Evolutionary conservation across 2,113 vertebrate genomes (phyloP).

Genomic region (Himantopus leucocephalus): DNA sequence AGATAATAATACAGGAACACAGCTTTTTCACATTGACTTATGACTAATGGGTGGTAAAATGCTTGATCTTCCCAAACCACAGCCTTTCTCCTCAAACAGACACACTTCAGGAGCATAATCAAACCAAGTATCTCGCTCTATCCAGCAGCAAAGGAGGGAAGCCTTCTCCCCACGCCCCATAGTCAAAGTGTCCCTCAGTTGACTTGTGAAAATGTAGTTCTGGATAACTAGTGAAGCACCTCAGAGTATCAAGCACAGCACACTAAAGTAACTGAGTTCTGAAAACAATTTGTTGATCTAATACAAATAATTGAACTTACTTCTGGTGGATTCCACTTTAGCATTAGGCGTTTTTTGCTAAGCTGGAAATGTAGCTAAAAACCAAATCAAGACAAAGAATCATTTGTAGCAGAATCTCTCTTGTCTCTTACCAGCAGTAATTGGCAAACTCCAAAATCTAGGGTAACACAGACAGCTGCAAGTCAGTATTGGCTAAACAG

Average conservation of each 20-base stretch:
- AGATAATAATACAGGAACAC: not conserved
- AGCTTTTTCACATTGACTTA: accelerated
- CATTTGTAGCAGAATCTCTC: not conserved
- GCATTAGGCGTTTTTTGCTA: not conserved
- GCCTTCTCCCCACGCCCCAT: not conserved
- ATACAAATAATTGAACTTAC: not conserved
- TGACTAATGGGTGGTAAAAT: not conserved
- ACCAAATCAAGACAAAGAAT: not conserved
- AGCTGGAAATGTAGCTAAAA: not conserved
- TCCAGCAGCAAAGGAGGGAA: not conserved
- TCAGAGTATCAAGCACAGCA: not conserved
- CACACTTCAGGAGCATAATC: not conserved
- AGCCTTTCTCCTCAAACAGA: not conserved
- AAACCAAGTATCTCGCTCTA: not conserved
- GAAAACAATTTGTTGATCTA: not conserved
- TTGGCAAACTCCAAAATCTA: not conserved
- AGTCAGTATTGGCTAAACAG: not conserved
- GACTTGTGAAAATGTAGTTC: not conserved
- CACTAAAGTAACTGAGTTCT: not conserved
- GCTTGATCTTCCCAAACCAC: not conserved
- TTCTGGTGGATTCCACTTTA: not conserved
- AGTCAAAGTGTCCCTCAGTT: not conserved
- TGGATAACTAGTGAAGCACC: not conserved
- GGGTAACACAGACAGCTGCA: not conserved
- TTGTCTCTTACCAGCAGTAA: not conserved